Percentiles rank a stretch among this genome's conserved stretches.
Conservation (phyloP, 1,140 invertebrate genomes). For the Latrodectus geometricus region DNA sequence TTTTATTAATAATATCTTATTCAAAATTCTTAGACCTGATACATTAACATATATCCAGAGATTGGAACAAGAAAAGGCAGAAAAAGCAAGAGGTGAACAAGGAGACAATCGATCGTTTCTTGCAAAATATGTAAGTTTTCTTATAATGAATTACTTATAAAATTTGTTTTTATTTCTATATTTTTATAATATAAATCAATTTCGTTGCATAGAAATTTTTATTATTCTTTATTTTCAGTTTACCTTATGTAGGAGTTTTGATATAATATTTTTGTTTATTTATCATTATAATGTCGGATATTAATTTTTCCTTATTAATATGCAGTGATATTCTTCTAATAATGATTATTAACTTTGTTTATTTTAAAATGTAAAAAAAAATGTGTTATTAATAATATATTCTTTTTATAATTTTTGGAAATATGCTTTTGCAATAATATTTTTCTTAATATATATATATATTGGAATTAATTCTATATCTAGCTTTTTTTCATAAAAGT, state of each 20-base stretch:
- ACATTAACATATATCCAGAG: slow-evolving; percentile 93
- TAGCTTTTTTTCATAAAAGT: too few relatives aligned
- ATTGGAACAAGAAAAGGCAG: slow-evolving; percentile 87
- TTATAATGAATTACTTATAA: slow-evolving; percentile 24
- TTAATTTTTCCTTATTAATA: too few relatives aligned
- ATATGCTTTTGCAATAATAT: not conserved
- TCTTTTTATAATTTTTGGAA: not conserved
- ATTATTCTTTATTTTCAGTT: too few relatives aligned
- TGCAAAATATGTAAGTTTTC: slow-evolving; percentile 92
- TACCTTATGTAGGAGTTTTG: too few relatives aligned
- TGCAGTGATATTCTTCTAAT: too few relatives aligned
- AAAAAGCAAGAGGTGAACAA: slow-evolving; percentile 87
- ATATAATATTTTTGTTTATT: too few relatives aligned
- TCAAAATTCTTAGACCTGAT: slow-evolving; percentile 78
- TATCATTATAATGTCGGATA: too few relatives aligned
- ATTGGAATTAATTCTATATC: too few relatives aligned
- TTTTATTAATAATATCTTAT: not conserved
- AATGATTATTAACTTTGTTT: too few relatives aligned
- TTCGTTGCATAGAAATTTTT: not conserved
- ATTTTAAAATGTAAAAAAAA: not conserved
- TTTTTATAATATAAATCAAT: not conserved
- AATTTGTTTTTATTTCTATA: not conserved
- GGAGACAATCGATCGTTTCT: slow-evolving; percentile 94
- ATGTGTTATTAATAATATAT: not conserved
- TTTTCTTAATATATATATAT: not conserved